These are phyloP conservation scores for Cerastoderma edule DNA, from an alignment of 2,888 invertebrate species.

Conservation along the genomic window DNA sequence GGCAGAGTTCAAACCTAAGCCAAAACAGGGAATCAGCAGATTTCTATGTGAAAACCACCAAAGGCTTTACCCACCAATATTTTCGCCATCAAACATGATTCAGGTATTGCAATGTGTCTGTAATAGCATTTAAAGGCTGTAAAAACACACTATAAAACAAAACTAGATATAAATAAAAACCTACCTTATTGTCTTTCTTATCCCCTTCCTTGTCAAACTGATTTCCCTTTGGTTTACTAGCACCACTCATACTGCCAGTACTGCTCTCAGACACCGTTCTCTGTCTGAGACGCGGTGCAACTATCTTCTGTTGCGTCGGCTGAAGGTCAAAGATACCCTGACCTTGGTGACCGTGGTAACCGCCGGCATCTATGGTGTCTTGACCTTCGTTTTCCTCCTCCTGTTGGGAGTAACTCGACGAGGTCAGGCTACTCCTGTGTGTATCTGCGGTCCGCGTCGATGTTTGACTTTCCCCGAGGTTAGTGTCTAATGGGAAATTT, in stretches of 20 bases:
- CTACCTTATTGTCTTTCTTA: too few species aligned
- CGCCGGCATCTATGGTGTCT: constrained; percentile 50
- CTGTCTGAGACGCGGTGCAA: constrained; percentile 66
- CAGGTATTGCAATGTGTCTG: too few species aligned
- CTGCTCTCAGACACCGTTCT: constrained; percentile 76
- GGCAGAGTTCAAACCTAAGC: too few species aligned
- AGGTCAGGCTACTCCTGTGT: constrained; percentile 58
- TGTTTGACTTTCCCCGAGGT: constrained; percentile 53
- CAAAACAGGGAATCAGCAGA: too few species aligned
- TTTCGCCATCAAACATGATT: too few species aligned
- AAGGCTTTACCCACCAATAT: too few species aligned
- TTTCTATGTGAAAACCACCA: too few species aligned
- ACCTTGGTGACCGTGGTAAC: constrained; percentile 29
- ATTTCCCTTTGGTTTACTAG: constrained; percentile 4
- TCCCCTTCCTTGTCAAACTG: too few species aligned
- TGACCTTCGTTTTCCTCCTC: constrained; percentile 61
- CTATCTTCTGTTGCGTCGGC: constrained; percentile 61
- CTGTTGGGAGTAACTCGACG: constrained; percentile 60
- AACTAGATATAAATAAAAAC: too few species aligned
- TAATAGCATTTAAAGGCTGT: too few species aligned
- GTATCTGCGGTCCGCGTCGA: constrained; percentile 33
- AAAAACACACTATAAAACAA: too few species aligned
- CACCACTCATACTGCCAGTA: constrained; percentile 60
- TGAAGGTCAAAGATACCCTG: constrained; percentile 59
- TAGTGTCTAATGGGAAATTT: constrained; percentile 40